These are phyloP conservation scores for Austrolebias charrua DNA, from an alignment of 2,797 vertebrate genomes.

Conservation along the genomic window DNA sequence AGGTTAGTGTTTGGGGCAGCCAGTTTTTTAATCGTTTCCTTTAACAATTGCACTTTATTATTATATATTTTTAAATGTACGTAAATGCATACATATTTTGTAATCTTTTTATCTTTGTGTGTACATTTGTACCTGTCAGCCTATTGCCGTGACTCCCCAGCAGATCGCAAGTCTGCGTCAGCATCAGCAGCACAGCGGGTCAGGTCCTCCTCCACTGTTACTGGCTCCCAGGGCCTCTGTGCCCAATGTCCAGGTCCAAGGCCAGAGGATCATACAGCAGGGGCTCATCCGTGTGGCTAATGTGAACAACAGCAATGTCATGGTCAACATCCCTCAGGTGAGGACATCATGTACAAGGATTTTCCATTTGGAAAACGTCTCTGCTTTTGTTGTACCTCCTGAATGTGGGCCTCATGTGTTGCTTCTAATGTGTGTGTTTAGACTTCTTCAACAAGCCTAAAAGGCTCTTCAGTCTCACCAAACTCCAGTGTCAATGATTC, in stretches of 20 bases:
- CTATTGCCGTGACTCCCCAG: slow-evolving; percentile 80
- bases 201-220: slow-evolving; percentile 92
- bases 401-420: not conserved
- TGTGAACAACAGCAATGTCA: slow-evolving; percentile 88
- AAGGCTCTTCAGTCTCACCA: slow-evolving; percentile 81
- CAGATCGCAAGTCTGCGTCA: slow-evolving; percentile 89
- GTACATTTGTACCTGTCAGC: slow-evolving; percentile 52
- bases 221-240: slow-evolving; percentile 91
- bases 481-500: slow-evolving; percentile 84
- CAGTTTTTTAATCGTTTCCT: not conserved
- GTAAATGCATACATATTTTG: not conserved
- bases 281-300: slow-evolving; percentile 96
- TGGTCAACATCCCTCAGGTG: slow-evolving; percentile 95
- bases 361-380: not conserved
- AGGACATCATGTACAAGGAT: too few species aligned
- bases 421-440: slow-evolving; percentile 49
- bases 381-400: not conserved
- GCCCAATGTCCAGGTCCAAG: slow-evolving; percentile 95
- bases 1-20: slow-evolving; percentile 57
- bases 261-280: slow-evolving; percentile 97
- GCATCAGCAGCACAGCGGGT: slow-evolving; percentile 89
- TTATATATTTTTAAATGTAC: too few species aligned
- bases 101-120: slow-evolving; percentile 13
- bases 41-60: not conserved
- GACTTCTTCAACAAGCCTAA: slow-evolving; percentile 88